These are phyloP conservation scores for Microctenopoma lineatum DNA, from an alignment of 2,797 vertebrate species.

Conservation along the genomic window DNA sequence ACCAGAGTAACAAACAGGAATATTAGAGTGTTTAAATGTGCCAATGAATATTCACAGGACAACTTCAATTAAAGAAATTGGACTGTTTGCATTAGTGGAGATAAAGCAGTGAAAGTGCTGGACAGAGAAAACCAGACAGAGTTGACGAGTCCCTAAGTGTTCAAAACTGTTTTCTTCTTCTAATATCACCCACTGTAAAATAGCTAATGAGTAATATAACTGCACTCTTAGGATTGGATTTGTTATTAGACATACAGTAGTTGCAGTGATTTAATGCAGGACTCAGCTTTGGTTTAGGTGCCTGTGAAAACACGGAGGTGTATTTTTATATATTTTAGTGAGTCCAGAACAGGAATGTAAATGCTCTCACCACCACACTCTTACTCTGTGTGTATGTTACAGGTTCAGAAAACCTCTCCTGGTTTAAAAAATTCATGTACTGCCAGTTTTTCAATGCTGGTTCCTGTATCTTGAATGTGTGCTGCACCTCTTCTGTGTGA, in stretches of 20 bases:
- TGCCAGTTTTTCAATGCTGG: conserved; percentile 28
- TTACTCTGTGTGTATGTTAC: not conserved
- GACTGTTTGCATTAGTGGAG: conserved; percentile 15
- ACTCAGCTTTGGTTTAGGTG: not conserved
- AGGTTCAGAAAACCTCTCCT: conserved; percentile 47
- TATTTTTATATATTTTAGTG: conserved; percentile 52
- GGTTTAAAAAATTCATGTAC: conserved; percentile 62
- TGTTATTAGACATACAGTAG: not conserved
- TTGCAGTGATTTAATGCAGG: not conserved
- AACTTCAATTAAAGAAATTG: conserved; percentile 19
- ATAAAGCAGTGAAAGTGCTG: conserved; percentile 1
- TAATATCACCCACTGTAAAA: not conserved
- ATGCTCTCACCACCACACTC: conserved; percentile 23
- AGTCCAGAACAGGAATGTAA: conserved; percentile 43
- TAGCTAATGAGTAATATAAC: not conserved
- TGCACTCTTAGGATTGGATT: not conserved
- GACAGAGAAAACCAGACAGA: conserved; percentile 17
- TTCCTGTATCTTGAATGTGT: conserved; percentile 44
- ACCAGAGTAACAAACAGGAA: conserved; percentile 1
- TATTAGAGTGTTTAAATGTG: conserved; percentile 37
- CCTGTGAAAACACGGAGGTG: not conserved
- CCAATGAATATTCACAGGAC: conserved; percentile 20
- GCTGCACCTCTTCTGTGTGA: not conserved
- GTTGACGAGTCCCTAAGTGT: conserved; percentile 14
- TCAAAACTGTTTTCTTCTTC: conserved; percentile 1